Conservation (phyloP, 1,140 invertebrate species). For the Caenorhabditis remanei region DNA sequence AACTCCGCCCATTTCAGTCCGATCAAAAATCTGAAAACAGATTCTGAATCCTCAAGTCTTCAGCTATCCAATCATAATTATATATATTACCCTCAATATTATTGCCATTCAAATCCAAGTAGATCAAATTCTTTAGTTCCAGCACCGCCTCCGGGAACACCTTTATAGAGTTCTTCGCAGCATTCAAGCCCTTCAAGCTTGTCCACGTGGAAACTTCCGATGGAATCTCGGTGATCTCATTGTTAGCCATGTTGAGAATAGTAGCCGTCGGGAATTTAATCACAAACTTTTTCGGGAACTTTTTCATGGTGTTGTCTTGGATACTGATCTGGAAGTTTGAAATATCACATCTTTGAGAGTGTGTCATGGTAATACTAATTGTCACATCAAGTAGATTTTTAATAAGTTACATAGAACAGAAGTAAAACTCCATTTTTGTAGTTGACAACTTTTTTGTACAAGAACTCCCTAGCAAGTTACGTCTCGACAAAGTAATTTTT, state of each 20-base stretch:
- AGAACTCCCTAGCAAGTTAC: too few relatives aligned
- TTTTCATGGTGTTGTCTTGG: constrained; percentile 71
- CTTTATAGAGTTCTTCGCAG: constrained; percentile 67
- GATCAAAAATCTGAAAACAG: neutral
- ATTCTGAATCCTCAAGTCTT: neutral
- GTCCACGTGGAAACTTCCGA: constrained; percentile 69
- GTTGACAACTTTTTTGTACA: too few relatives aligned
- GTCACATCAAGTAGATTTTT: too few relatives aligned
- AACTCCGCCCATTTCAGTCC: too few relatives aligned
- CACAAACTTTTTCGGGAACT: constrained; percentile 72
- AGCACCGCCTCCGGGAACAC: constrained; percentile 67
- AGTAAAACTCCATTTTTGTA: too few relatives aligned
- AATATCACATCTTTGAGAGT: too few relatives aligned
- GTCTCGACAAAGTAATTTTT: too few relatives aligned
- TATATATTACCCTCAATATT: constrained; percentile 65
- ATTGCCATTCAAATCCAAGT: constrained; percentile 71
- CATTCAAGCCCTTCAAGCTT: constrained; percentile 68
- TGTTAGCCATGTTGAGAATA: constrained; percentile 71
- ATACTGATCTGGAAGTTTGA: constrained; percentile 61
- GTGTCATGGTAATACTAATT: too few relatives aligned
- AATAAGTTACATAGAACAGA: too few relatives aligned
- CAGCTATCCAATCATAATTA: neutral
- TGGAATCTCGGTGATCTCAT: constrained; percentile 70
- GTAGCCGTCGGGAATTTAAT: constrained; percentile 70
- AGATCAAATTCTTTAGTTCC: constrained; percentile 59